Percentiles rank a stretch among this genome's conserved stretches.
phyloP scores from a whole-genome alignment of 2,113 vertebrate species.

The Oncorhynchus gorbuscha region DNA sequence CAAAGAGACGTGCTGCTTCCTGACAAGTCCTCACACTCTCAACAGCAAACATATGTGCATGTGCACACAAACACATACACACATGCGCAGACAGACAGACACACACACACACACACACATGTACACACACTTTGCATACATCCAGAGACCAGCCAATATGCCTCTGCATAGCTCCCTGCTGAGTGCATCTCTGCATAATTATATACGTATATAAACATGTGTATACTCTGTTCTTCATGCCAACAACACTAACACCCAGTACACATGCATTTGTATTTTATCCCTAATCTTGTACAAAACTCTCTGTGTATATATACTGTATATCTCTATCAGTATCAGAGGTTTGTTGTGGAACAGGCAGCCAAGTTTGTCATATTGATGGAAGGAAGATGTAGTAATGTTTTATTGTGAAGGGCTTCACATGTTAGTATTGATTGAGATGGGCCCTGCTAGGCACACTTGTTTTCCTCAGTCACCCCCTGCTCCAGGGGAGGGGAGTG shows the following conservation, averaged over 20 bases:
- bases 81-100: too few species aligned
- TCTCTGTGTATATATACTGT: slow-evolving; percentile 11
- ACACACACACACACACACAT: background rate
- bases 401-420: slow-evolving; percentile 42
- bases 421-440: slow-evolving; percentile 46
- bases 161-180: slow-evolving; percentile 58
- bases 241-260: background rate
- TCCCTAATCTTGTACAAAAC: background rate
- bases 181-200: slow-evolving; percentile 31
- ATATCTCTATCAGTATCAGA: background rate
- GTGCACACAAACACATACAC: background rate
- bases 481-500: slow-evolving; percentile 21
- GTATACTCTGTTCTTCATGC: slow-evolving; percentile 15
- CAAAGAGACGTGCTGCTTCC: background rate
- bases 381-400: slow-evolving; percentile 40
- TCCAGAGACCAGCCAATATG: slow-evolving; percentile 66
- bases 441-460: slow-evolving; percentile 10
- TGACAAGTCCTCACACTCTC: slow-evolving; percentile 4
- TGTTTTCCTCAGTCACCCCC: slow-evolving; percentile 45
- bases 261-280: background rate
- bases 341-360: background rate
- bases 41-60: slow-evolving; percentile 23
- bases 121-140: slow-evolving; percentile 60
- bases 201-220: slow-evolving; percentile 33
- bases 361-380: background rate